These are phyloP conservation scores for Matsumyia berberina DNA, from an alignment of 2,888 invertebrate species.

Conservation along the genomic window DNA sequence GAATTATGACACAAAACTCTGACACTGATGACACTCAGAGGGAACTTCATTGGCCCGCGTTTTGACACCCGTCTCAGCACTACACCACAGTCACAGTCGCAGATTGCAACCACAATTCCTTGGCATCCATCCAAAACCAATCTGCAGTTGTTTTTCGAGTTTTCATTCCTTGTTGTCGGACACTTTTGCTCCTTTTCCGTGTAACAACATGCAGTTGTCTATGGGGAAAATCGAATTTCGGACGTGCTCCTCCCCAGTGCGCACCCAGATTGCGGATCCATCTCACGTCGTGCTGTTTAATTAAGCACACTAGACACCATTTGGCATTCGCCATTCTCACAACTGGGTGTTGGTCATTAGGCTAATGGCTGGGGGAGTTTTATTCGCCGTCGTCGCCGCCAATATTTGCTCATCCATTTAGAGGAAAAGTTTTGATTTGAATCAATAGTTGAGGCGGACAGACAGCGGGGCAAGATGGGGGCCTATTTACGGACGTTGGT, in stretches of 20 bases:
- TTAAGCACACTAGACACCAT: constrained; percentile 60
- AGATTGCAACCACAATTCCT: constrained; percentile 11
- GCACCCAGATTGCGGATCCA: constrained; percentile 47
- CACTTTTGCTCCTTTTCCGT: constrained; percentile 17
- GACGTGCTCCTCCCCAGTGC: constrained; percentile 58
- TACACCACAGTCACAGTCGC: constrained; percentile 20
- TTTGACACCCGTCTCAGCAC: constrained; percentile 43
- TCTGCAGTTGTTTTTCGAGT: constrained; percentile 36
- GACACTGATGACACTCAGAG: constrained; percentile 10
- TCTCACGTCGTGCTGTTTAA: constrained; percentile 66
- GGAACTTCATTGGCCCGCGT: constrained; percentile 27
- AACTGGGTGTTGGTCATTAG: constrained; percentile 62
- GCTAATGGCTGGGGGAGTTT: constrained; percentile 29
- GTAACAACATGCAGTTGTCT: constrained; percentile 43
- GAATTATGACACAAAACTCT: constrained; percentile 48
- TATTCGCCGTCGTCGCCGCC: not conserved
- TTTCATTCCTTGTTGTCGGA: not conserved
- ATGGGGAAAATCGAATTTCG: constrained; percentile 51
- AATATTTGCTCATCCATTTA: constrained; percentile 63
- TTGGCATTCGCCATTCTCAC: constrained; percentile 37
- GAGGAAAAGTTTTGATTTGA: constrained; percentile 32
- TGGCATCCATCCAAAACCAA: constrained; percentile 56
- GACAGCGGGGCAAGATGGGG: not conserved
- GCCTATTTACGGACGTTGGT: constrained; percentile 55
- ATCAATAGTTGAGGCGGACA: constrained; percentile 47